Evolutionary conservation across 2,888 invertebrate genomes (phyloP).

Genomic region (Gastracanthus pulcherrimus): DNA sequence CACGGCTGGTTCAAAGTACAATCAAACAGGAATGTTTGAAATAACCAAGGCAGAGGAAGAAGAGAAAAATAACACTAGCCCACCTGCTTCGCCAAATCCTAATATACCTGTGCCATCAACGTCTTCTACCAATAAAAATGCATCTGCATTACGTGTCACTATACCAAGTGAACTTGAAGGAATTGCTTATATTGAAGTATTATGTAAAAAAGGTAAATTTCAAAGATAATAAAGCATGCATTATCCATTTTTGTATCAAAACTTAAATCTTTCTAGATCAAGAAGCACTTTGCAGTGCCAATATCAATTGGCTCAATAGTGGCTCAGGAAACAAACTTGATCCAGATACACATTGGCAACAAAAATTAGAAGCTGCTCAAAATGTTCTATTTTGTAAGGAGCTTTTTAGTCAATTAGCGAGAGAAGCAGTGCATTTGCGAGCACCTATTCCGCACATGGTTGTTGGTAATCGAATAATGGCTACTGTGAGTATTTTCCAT

Average conservation of each 20-base stretch:
- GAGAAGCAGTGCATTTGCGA: conserved; percentile 95
- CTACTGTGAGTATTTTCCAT: conserved; percentile 82
- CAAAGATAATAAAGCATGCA: background rate
- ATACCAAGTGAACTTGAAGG: conserved; percentile 97
- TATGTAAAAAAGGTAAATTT: conserved; percentile 90
- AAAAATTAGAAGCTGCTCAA: conserved; percentile 97
- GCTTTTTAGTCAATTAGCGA: conserved; percentile 94
- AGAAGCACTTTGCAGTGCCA: conserved; percentile 92
- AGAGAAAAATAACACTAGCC: conserved; percentile 78
- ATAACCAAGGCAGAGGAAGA: conserved; percentile 95
- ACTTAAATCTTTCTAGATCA: conserved; percentile 82
- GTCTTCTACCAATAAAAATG: conserved; percentile 76
- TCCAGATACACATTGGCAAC: conserved; percentile 94
- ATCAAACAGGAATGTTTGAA: conserved; percentile 96
- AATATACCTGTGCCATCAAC: conserved; percentile 78
- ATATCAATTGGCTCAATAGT: conserved; percentile 87
- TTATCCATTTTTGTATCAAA: background rate
- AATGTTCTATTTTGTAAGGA: conserved; percentile 98
- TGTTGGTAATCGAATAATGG: conserved; percentile 97
- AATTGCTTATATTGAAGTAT: conserved; percentile 96
- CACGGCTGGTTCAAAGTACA: conserved; percentile 96
- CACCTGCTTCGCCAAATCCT: conserved; percentile 79
- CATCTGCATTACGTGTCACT: conserved; percentile 91
- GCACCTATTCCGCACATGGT: conserved; percentile 97
- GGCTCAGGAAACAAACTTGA: conserved; percentile 84